Conservation (phyloP, 30 jellyfish, hydroid and myxozoan genomes). For the Hydractinia echinata region DNA sequence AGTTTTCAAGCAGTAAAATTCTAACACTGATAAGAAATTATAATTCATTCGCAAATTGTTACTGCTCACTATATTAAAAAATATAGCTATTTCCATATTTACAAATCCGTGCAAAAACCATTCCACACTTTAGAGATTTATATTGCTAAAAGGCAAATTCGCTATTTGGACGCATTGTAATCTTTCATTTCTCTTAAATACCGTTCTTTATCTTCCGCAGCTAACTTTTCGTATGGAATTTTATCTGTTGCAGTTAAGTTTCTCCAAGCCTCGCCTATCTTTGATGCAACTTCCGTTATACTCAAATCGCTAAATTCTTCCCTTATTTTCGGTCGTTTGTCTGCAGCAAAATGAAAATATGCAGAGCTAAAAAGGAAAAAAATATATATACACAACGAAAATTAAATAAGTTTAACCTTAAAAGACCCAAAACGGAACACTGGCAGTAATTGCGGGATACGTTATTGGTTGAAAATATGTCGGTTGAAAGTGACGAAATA, state of each 20-base stretch:
- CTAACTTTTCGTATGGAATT: conserved; percentile 64
- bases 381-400: not conserved
- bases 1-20: no score
- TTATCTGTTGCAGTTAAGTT: conserved; percentile 52
- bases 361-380: conserved; percentile 68
- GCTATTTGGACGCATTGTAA: conserved; percentile 1
- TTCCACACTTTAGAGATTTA: no score
- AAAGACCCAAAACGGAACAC: no score
- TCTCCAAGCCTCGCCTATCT: conserved; percentile 70
- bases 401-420: not conserved
- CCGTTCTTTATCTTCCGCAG: conserved; percentile 79
- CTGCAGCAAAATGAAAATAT: conserved; percentile 81
- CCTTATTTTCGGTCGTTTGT: conserved; percentile 55
- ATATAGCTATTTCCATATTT: no score
- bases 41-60: no score
- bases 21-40: no score
- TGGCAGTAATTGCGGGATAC: no score
- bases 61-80: no score
- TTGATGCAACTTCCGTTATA: conserved; percentile 70
- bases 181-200: conserved; percentile 33
- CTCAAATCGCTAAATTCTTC: conserved; percentile 59
- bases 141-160: no score
- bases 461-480: no score
- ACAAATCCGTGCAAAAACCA: no score
- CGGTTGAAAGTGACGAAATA: no score